Conservation (phyloP, 2,888 invertebrate species). For the Cryptocephalus moraei region DNA sequence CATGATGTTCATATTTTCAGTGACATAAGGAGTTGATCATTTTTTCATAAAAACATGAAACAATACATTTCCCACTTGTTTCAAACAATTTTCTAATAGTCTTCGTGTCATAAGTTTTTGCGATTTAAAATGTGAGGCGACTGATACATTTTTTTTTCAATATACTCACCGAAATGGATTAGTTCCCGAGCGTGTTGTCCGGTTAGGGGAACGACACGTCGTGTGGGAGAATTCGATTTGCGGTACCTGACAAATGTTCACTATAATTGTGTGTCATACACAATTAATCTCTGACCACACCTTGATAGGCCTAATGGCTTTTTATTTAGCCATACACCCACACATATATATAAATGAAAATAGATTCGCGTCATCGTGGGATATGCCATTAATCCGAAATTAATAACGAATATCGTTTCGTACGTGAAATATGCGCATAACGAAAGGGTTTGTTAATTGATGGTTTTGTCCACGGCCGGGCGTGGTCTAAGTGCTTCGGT, state of each 20-base stretch:
- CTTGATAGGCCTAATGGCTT: constrained; percentile 12
- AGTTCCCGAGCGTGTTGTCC: no score
- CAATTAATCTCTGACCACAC: constrained; percentile 11
- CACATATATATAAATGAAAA: neutral
- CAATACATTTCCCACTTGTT: no score
- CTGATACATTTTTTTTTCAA: no score
- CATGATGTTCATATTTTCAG: no score
- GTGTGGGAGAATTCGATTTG: constrained; percentile 5
- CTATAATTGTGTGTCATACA: constrained; percentile 9
- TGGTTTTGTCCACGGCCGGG: neutral
- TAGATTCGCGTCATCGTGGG: neutral
- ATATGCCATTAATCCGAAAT: neutral
- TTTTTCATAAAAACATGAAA: no score
- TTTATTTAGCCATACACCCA: constrained; percentile 6
- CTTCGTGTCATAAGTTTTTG: no score
- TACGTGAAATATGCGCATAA: neutral
- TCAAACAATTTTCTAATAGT: no score
- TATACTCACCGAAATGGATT: no score
- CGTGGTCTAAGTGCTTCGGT: neutral
- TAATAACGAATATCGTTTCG: neutral
- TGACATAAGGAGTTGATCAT: no score
- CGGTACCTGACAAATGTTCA: constrained; percentile 8
- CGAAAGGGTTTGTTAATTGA: neutral
- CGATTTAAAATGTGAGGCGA: no score
- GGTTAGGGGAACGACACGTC: no score